Conservation (phyloP, 1,140 invertebrate genomes). For the Notospermus geniculatus region DNA sequence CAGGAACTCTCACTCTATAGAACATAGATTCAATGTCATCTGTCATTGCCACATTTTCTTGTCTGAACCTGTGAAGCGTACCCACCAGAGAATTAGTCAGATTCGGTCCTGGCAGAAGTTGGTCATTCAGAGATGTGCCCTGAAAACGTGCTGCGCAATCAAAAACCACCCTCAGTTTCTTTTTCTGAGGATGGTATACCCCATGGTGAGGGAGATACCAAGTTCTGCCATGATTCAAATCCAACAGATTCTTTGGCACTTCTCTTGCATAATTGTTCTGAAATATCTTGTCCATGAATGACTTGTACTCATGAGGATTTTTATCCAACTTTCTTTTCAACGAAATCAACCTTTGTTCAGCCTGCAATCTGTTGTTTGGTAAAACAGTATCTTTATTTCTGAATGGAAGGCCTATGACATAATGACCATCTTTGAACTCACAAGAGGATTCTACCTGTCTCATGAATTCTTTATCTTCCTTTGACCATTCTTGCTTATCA, state of each 20-base stretch:
- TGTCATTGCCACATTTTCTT: conserved; percentile 6
- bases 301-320: neutral
- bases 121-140: conserved; percentile 27
- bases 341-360: too few relatives aligned
- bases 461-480: too few relatives aligned
- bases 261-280: neutral
- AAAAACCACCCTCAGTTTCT: conserved; percentile 17
- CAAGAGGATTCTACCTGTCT: too few relatives aligned
- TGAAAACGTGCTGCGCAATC: conserved; percentile 22
- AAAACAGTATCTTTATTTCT: too few relatives aligned
- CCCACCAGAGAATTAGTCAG: conserved; percentile 41
- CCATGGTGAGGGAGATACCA: conserved; percentile 30
- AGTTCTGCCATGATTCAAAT: neutral
- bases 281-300: conserved; percentile 6
- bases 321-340: too few relatives aligned
- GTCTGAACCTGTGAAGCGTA: conserved; percentile 25
- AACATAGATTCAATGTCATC: conserved; percentile 30
- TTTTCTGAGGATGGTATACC: conserved; percentile 25
- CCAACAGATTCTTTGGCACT: neutral
- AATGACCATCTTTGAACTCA: too few relatives aligned
- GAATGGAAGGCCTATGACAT: neutral
- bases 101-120: conserved; percentile 39
- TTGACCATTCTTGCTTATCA: too few relatives aligned
- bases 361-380: too few relatives aligned
- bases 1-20: conserved; percentile 21